A percentile compares a stretch with the other conserved stretches of the same genome.
Evolutionary conservation across 2,888 invertebrate species (phyloP).

Genomic region (Tinea pellionella): DNA sequence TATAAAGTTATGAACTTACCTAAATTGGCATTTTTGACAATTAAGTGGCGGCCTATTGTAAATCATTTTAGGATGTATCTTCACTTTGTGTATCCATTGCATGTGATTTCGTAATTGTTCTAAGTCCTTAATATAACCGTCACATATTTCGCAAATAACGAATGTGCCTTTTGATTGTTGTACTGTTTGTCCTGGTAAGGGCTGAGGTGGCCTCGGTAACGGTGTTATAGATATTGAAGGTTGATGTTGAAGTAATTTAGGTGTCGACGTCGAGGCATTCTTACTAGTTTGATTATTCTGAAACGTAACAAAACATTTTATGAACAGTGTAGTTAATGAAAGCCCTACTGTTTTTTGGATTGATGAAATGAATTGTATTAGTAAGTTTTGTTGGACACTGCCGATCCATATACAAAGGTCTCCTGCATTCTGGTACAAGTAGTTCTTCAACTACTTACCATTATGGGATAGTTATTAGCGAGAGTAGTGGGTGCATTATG

Average conservation of each 20-base stretch:
- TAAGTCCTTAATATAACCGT: slow-evolving; percentile 94
- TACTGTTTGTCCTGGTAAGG: slow-evolving; percentile 42
- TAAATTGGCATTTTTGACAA: slow-evolving; percentile 95
- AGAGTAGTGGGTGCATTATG: slow-evolving; percentile 67
- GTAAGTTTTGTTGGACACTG: not conserved
- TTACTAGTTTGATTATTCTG: slow-evolving; percentile 32
- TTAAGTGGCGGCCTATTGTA: slow-evolving; percentile 93
- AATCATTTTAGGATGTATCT: slow-evolving; percentile 96
- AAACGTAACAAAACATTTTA: slow-evolving; percentile 16
- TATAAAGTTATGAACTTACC: slow-evolving; percentile 27
- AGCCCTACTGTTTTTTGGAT: too few species aligned
- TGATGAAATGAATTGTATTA: not conserved
- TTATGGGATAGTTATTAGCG: slow-evolving; percentile 71
- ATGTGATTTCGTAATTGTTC: slow-evolving; percentile 95
- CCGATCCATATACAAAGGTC: not conserved
- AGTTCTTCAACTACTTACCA: slow-evolving; percentile 12
- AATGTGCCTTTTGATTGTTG: slow-evolving; percentile 79
- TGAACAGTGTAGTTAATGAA: too few species aligned
- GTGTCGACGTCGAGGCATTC: slow-evolving; percentile 16
- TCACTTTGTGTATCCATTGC: slow-evolving; percentile 98
- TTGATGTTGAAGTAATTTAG: slow-evolving; percentile 68
- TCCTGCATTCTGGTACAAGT: not conserved
- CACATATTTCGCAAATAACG: slow-evolving; percentile 97
- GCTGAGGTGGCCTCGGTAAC: slow-evolving; percentile 56
- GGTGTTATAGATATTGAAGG: slow-evolving; percentile 93